Evolutionary conservation across 2,113 vertebrate species (phyloP).

Genomic region (Accipiter virgatus): DNA sequence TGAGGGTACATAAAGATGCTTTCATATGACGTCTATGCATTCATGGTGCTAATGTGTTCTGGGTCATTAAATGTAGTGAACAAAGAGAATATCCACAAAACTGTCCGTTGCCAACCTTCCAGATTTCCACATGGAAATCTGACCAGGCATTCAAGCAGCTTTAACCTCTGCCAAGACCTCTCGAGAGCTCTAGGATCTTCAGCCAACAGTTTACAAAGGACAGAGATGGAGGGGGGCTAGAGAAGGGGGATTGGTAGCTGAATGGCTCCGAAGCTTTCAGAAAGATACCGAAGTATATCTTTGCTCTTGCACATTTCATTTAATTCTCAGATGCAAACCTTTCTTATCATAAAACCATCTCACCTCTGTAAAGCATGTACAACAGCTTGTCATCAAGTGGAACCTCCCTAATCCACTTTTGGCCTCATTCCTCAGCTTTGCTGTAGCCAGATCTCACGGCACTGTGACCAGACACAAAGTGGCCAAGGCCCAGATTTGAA

Average conservation of each 20-base stretch:
- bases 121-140: constrained; percentile 24
- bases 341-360: neutral
- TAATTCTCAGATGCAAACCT: neutral
- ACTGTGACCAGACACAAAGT: neutral
- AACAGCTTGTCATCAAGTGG: neutral
- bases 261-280: neutral
- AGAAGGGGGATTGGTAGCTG: neutral
- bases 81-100: neutral
- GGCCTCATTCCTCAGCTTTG: neutral
- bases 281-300: neutral
- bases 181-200: neutral
- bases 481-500: neutral
- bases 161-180: constrained; percentile 44
- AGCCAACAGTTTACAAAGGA: constrained; percentile 16
- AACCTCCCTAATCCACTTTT: neutral
- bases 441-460: neutral
- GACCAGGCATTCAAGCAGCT: neutral
- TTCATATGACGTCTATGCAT: neutral
- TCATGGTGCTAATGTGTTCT: neutral
- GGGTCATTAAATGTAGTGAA: neutral
- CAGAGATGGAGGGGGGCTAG: neutral
- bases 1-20: neutral
- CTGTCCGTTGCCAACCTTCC: neutral
- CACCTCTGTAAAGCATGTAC: neutral
- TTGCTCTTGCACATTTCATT: neutral